phyloP scores from a whole-genome alignment of 2,888 invertebrate genomes.

The Piscicola geometra region DNA sequence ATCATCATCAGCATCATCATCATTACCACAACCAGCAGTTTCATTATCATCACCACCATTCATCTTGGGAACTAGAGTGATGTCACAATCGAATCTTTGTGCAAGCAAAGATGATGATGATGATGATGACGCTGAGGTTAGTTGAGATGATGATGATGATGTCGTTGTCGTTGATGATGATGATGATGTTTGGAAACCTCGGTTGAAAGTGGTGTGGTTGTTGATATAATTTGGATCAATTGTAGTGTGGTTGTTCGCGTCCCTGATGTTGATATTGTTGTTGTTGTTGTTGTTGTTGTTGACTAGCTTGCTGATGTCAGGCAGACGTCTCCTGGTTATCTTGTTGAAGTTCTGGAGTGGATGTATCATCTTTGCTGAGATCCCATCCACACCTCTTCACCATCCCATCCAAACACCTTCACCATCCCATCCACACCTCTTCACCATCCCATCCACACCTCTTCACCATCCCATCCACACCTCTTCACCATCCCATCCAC shows the following conservation, averaged over 20 bases:
- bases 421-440: too few species aligned
- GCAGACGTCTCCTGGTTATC: not conserved
- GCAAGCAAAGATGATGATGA: not conserved
- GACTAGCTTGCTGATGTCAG: slow-evolving; percentile 11
- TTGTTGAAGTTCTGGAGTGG: not conserved
- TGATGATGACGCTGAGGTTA: not conserved
- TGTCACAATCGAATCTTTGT: not conserved
- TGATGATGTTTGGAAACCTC: not conserved
- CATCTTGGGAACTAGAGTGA: not conserved
- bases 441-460: too few species aligned
- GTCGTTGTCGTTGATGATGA: not conserved
- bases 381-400: too few species aligned
- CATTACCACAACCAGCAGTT: too few species aligned
- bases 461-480: too few species aligned
- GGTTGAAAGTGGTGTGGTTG: not conserved
- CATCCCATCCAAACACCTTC: too few species aligned
- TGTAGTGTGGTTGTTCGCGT: too few species aligned
- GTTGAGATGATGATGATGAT: not conserved
- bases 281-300: not conserved
- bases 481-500: too few species aligned
- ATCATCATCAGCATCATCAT: too few species aligned
- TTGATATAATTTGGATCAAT: not conserved
- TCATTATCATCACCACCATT: not conserved
- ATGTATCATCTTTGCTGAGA: too few species aligned
- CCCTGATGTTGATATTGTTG: too few species aligned